Base-by-base conservation (phyloP, 2,888 invertebrate species). In the Brachylomia viminalis region DNA sequence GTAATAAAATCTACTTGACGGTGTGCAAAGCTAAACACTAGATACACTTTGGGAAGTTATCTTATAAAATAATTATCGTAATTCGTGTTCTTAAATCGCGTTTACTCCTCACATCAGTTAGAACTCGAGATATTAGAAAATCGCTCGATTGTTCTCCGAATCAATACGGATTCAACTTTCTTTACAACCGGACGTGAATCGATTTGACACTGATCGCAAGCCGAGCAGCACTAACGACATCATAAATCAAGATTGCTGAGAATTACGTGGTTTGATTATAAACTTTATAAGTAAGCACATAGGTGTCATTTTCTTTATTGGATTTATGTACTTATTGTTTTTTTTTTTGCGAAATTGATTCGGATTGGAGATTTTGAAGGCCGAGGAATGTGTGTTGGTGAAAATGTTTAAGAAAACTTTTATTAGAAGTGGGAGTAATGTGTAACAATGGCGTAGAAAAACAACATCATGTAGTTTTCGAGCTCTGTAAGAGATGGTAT, bases 161-260 rank as follows among this genome's bases (percentile, higher is more conserved):
- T 83, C 82, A 71, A 77, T 80, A 80, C 82, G 75, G 81, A 83
- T 70, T 83, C 83, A 78, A 89, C 92, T 92, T 92, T 92, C 92
- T 86, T 89, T 79, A 56, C 47, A 83, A 47, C 86, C 90, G 90
- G 89, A 90, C 85, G 49, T 78, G 86, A 80, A 86, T 88, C 85
- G 80, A 77, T 87, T 83, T 84, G 86, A 87, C 86, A 86, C 72
- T 82, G 77, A 82, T 89, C 75, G 86, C 66, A 75, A 82, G 68
- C 82, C 77, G 76, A 87, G 83, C 90, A 81, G 80, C 73, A 84
- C 89, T 88, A 90, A 86, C 72, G 58, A 77, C 71, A 56, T 64
- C 80, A 72, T 52, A 74, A 79, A 92, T 92, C 52, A 92, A 92
- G 58, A 75, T 20, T 70, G 58, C 13, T 2, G 20, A 42, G 33